phyloP scores from a whole-genome alignment of 2,797 vertebrate genomes.

The Lacerta viridis region DNA sequence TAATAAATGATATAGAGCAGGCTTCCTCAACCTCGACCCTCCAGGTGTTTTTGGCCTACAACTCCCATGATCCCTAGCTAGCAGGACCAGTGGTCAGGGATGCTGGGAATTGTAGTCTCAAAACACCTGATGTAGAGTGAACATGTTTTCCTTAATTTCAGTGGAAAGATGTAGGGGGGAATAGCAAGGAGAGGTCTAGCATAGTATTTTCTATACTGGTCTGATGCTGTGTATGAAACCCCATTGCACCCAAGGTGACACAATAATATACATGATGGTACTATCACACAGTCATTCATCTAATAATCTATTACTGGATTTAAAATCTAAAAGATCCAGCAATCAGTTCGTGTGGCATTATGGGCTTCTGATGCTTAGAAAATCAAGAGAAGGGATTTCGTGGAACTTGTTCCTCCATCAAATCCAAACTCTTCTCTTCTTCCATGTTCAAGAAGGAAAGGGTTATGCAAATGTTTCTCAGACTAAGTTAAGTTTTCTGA shows the following conservation, averaged over 20 bases:
- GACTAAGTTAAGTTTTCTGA: not conserved
- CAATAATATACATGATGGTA: not conserved
- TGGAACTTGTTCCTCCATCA: not conserved
- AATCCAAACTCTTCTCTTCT: too few relatives aligned
- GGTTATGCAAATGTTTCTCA: not conserved
- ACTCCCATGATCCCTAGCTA: too few relatives aligned
- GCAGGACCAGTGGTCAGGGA: too few relatives aligned
- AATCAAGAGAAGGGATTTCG: not conserved
- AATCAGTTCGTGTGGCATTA: not conserved
- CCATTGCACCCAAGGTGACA: too few relatives aligned
- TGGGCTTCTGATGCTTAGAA: not conserved
- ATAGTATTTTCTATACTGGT: conserved; percentile 22
- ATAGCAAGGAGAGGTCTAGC: not conserved
- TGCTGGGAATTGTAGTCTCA: too few relatives aligned
- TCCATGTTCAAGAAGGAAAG: not conserved
- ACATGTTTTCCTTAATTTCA: conserved; percentile 1
- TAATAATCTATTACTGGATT: not conserved
- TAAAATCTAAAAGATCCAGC: not conserved
- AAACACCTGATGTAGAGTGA: too few relatives aligned
- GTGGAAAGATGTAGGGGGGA: not conserved
- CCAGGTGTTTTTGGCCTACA: too few relatives aligned
- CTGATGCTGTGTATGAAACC: not conserved
- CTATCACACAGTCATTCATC: not conserved
- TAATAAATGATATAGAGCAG: too few relatives aligned
- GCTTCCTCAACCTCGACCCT: too few relatives aligned